Evolutionary conservation across 2,888 invertebrate genomes (phyloP), one percentile per base, ranked within the genome.

Genomic region (Romanomermis culicivorax): DNA sequence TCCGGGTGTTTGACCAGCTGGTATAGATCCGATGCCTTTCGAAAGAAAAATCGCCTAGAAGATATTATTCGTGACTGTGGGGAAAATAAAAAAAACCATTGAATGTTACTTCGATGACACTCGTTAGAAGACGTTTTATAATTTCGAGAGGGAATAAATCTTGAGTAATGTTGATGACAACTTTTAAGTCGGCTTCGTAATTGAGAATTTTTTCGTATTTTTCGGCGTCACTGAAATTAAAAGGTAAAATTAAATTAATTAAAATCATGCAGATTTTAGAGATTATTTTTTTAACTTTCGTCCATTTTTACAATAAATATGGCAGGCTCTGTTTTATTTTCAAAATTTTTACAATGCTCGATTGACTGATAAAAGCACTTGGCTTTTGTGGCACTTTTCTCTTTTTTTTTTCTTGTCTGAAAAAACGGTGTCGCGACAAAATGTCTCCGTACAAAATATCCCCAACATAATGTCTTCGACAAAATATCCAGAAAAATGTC

Each of bases 61-160:
- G 25, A 42, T 20, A 50, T 50, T 20, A 50, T 26, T n/a, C 24
- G 14, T 45, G n/a, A n/a, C n/a, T n/a, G n/a, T n/a, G n/a, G n/a
- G n/a, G n/a, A n/a, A n/a, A n/a, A 23, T 45, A 20, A 23, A 7
- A 45, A 11, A 20, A 23, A 45, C 23, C n/a, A 45, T n/a, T 7
- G 47, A 4, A 7, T 20, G 45, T 52, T 36, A 63, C 64, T 60
- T 64, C 64, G 1, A 64, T 24, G 26, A 63, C 25, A 29, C 61
- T 61, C 43, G 60, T 61, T 20, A 64, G 26, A 4, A 64, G 25
- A 56, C 64, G 64, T 47, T 59, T 58, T 1, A 60, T 26, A 2
- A 66, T 52, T 59, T 66, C 66, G 30, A 64, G 47, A 43, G 65
- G 64, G n/a, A 66, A 64, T n/a, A 66, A 58, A 3, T 59, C 62